phyloP scores from a whole-genome alignment of 2,797 vertebrate species.

The Sebastes diploproa region DNA sequence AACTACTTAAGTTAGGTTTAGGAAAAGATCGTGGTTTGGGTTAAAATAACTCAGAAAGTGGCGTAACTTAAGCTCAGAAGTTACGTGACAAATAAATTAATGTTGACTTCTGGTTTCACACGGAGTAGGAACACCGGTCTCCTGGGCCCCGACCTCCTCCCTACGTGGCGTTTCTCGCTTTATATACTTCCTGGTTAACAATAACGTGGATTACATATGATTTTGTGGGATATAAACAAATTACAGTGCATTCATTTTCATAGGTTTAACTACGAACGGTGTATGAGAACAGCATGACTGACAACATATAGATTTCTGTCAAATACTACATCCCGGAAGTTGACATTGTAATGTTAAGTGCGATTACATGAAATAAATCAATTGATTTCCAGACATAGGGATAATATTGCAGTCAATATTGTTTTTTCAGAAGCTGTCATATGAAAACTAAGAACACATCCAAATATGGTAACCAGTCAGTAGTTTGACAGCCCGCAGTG shows the following conservation, averaged over 20 bases:
- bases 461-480: slow-evolving; percentile 55
- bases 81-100: too few species aligned
- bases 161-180: accelerated
- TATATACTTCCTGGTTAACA: too few species aligned
- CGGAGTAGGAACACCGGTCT: too few species aligned
- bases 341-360: not conserved
- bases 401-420: slow-evolving; percentile 29
- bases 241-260: too few species aligned
- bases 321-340: not conserved
- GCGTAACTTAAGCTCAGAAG: accelerated
- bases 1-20: too few species aligned
- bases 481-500: slow-evolving; percentile 66
- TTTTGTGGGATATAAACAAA: too few species aligned
- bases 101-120: too few species aligned
- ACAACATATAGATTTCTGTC: not conserved
- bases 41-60: too few species aligned
- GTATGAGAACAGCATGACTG: not conserved
- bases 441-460: slow-evolving; percentile 59
- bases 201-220: too few species aligned
- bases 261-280: too few species aligned
- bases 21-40: too few species aligned
- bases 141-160: too few species aligned
- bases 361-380: slow-evolving; percentile 13
- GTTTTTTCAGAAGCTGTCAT: slow-evolving; percentile 40
- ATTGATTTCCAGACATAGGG: slow-evolving; percentile 23